These are phyloP conservation scores for Ditylenchus dipsaci DNA, from an alignment of 1,140 invertebrate species.

Conservation along the genomic window DNA sequence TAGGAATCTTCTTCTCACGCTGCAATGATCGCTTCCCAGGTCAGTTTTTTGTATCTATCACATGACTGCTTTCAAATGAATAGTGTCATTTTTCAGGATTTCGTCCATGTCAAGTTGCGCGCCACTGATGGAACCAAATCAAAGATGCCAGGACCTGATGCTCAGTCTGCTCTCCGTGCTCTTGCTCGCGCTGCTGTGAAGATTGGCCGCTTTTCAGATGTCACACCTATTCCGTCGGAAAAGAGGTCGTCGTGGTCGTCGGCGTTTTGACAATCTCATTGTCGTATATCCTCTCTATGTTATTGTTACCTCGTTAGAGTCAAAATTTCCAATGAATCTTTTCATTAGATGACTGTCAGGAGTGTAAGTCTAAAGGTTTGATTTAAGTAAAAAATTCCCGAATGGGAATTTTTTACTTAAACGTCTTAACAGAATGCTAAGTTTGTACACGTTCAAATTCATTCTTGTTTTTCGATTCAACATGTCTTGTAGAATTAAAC, in stretches of 20 bases:
- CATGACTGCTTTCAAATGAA: no score
- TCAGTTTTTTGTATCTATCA: no score
- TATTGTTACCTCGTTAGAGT: no score
- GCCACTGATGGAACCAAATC: constrained; percentile 91
- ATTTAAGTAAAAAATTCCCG: no score
- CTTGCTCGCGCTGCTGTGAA: constrained; percentile 97
- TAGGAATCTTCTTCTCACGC: constrained; percentile 99
- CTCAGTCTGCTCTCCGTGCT: constrained; percentile 92
- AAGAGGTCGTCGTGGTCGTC: constrained; percentile 95
- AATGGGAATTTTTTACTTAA: no score
- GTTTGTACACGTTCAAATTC: no score
- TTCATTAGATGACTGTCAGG: no score
- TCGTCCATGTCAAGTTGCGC: constrained; percentile 95
- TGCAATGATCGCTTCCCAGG: constrained; percentile 99
- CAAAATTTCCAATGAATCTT: no score
- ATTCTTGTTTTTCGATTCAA: no score
- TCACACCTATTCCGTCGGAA: constrained; percentile 99
- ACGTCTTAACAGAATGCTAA: no score
- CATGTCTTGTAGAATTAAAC: no score
- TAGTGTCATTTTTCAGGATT: constrained; percentile 66
- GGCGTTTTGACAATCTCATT: constrained; percentile 71
- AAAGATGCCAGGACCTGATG: constrained; percentile 94
- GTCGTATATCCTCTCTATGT: neutral
- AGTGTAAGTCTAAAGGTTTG: no score
- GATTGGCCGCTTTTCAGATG: constrained; percentile 96